These are phyloP conservation scores for Spea bombifrons DNA, from an alignment of 2,113 vertebrate genomes.

Conservation along the genomic window DNA sequence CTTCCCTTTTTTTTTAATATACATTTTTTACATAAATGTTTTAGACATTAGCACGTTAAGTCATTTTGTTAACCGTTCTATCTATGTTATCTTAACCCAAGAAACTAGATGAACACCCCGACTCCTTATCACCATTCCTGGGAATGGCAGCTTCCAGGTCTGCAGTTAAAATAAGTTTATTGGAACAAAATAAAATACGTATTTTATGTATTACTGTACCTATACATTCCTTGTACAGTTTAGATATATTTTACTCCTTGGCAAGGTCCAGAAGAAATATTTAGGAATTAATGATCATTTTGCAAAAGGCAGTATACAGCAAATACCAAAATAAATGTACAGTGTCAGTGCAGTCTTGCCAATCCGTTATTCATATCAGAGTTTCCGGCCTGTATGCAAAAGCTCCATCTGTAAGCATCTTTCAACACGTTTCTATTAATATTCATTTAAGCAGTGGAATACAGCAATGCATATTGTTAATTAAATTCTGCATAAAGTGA, in stretches of 20 bases:
- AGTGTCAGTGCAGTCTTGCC: background rate
- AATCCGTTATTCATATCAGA: slow-evolving; percentile 5
- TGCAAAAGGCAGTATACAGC: background rate
- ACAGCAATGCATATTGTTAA: background rate
- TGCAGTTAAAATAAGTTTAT: too few species aligned
- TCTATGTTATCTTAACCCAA: too few species aligned
- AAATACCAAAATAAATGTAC: background rate
- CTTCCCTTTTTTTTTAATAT: too few species aligned
- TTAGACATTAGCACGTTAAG: too few species aligned
- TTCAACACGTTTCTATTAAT: slow-evolving; percentile 26
- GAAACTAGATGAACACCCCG: too few species aligned
- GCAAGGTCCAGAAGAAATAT: background rate
- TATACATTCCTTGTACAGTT: too few species aligned
- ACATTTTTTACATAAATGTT: too few species aligned
- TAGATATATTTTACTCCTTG: background rate
- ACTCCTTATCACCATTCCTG: too few species aligned
- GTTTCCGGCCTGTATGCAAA: background rate
- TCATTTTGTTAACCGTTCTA: too few species aligned
- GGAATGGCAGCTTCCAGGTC: too few species aligned
- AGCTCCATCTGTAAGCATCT: slow-evolving; percentile 6
- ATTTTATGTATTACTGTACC: too few species aligned
- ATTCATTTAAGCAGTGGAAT: slow-evolving; percentile 13
- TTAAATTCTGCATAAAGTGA: slow-evolving; percentile 7
- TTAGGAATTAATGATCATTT: background rate
- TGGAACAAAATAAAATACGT: too few species aligned